phyloP scores from a whole-genome alignment of 2,797 vertebrate species.

The Coregonus suidteri region DNA sequence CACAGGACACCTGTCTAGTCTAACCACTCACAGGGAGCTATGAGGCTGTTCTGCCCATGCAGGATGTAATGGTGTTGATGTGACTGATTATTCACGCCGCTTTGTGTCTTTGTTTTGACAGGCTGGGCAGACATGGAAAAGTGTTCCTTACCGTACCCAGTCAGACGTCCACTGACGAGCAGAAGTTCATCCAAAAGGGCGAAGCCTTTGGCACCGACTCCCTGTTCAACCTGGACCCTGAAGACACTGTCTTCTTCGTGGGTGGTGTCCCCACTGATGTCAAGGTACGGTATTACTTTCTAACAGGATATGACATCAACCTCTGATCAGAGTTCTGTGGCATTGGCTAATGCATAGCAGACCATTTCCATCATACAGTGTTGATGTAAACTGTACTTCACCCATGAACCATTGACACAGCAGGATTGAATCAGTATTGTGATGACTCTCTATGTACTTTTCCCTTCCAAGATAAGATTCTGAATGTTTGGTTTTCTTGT shows the following conservation, averaged over 20 bases:
- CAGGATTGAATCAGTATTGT: no score
- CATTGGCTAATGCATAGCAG: background rate
- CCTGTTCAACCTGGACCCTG: slow-evolving; percentile 86
- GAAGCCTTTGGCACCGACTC: slow-evolving; percentile 82
- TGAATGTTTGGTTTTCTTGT: slow-evolving; percentile 9
- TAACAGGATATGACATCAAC: background rate
- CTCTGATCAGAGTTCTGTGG: slow-evolving; percentile 6
- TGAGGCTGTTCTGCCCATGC: background rate
- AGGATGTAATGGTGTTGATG: background rate
- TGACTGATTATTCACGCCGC: background rate
- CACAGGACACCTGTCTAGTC: background rate
- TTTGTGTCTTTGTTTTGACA: slow-evolving; percentile 48
- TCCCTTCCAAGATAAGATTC: background rate
- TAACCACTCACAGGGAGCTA: background rate
- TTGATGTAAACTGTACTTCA: no score
- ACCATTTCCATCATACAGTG: background rate
- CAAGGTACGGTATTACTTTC: slow-evolving; percentile 70
- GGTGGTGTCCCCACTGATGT: slow-evolving; percentile 87
- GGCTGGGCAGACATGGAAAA: slow-evolving; percentile 92
- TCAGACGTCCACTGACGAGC: slow-evolving; percentile 86
- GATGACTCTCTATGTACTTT: background rate
- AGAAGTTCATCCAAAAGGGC: slow-evolving; percentile 98
- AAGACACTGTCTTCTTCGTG: slow-evolving; percentile 87
- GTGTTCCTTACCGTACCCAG: slow-evolving; percentile 93
- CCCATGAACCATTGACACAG: no score